Conservation (phyloP, 2,113 vertebrate species). For the Neomonachus schauinslandi region DNA sequence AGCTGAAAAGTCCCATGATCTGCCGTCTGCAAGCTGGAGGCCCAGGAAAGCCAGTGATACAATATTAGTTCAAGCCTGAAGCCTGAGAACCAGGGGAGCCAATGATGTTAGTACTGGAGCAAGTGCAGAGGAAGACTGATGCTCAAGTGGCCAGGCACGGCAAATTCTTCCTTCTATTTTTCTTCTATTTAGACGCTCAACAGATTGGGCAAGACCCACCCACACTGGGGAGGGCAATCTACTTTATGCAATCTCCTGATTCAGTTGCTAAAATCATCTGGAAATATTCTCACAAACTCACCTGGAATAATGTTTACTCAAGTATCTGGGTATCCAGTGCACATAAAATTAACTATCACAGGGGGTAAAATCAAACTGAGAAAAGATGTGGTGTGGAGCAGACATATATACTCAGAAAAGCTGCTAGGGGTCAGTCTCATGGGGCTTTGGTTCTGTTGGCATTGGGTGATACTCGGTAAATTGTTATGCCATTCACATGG, state of each 20-base stretch:
- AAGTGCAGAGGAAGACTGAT: no score
- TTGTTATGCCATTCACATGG: background rate
- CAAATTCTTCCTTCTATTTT: background rate
- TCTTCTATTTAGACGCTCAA: background rate
- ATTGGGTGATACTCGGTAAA: background rate
- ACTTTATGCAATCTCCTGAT: background rate
- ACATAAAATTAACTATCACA: background rate
- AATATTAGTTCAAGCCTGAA: background rate
- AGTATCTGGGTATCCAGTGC: background rate
- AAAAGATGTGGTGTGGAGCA: background rate
- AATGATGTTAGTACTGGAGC: background rate
- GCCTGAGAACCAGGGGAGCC: background rate
- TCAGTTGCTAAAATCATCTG: background rate
- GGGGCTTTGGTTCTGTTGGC: background rate
- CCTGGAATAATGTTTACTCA: background rate
- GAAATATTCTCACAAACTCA: background rate
- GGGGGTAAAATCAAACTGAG: background rate
- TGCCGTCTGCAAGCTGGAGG: background rate
- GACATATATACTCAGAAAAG: background rate
- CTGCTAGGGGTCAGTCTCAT: background rate
- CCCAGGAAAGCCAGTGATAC: background rate
- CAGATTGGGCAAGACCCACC: background rate
- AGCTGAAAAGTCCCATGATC: background rate
- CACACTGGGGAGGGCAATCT: rapidly evolving
- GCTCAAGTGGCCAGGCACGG: background rate